phyloP scores from a whole-genome alignment of 2,888 invertebrate genomes.

The Dolichomitus sp. region DNA sequence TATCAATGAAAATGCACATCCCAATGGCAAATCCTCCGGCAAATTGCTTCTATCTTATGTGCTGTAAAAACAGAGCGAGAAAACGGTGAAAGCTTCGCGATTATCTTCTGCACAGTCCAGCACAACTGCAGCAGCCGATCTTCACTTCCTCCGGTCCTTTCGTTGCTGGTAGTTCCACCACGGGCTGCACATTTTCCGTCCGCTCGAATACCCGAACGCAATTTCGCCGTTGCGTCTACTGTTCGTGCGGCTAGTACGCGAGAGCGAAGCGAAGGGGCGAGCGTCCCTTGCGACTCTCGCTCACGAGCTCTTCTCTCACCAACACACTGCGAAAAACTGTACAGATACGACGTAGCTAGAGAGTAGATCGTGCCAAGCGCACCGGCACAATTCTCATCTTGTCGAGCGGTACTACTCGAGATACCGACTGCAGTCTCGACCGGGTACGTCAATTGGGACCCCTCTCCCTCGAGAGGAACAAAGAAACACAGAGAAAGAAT shows the following conservation, averaged over 20 bases:
- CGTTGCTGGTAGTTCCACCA: background rate
- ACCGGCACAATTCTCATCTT: slow-evolving; percentile 51
- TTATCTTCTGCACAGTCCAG: slow-evolving; percentile 16
- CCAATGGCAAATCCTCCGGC: background rate
- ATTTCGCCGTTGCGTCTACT: slow-evolving; percentile 36
- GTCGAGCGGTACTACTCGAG: slow-evolving; percentile 39
- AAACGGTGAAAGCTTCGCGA: slow-evolving; percentile 27
- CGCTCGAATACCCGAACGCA: slow-evolving; percentile 45
- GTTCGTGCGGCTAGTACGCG: background rate
- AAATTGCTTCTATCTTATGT: background rate
- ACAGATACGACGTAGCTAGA: background rate
- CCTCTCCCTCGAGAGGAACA: background rate
- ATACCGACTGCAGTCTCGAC: slow-evolving; percentile 20
- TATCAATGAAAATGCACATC: background rate
- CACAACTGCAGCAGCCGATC: background rate
- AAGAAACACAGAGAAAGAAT: slow-evolving; percentile 27
- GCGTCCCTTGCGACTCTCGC: slow-evolving; percentile 38
- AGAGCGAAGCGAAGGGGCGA: slow-evolving; percentile 8
- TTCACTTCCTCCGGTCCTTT: slow-evolving; percentile 9
- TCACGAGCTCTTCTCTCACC: slow-evolving; percentile 1
- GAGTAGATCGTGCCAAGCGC: slow-evolving; percentile 13
- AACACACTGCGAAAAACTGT: background rate
- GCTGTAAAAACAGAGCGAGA: background rate
- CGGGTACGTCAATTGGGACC: slow-evolving; percentile 43
- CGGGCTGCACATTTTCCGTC: slow-evolving; percentile 27